phyloP scores from a whole-genome alignment of 1,140 invertebrate species.

The Dermatophagoides farinae region DNA sequence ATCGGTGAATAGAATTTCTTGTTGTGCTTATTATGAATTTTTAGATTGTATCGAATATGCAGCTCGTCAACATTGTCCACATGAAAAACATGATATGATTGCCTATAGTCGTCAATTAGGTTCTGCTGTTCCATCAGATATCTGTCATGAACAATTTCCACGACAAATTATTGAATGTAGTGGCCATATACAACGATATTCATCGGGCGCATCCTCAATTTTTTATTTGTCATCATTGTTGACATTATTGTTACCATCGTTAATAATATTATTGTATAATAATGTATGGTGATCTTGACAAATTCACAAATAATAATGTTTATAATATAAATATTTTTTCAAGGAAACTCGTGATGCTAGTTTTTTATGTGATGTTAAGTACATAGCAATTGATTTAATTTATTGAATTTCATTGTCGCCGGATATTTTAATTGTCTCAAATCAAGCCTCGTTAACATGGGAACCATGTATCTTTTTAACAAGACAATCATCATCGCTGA shows the following conservation, averaged over 20 bases:
- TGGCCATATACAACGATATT: neutral
- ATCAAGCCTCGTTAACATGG: no score
- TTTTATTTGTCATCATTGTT: neutral
- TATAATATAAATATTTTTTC: no score
- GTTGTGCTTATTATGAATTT: conserved; percentile 11
- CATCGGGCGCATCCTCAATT: no score
- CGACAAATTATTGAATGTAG: neutral
- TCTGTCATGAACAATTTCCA: conserved; percentile 1
- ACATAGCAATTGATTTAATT: no score
- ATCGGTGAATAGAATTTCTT: neutral
- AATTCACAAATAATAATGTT: neutral
- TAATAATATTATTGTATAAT: neutral
- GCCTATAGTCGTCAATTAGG: conserved; percentile 5
- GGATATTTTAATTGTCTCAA: no score
- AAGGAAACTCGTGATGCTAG: no score
- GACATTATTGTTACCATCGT: neutral
- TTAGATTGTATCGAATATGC: conserved; percentile 1
- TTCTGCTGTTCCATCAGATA: conserved; percentile 1
- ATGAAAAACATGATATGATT: conserved; percentile 4
- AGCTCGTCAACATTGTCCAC: conserved; percentile 1
- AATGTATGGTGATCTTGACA: neutral
- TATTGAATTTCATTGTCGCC: no score
- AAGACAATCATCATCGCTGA: no score
- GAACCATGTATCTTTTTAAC: no score
- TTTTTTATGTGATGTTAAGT: no score